Base-by-base conservation (phyloP, 2,888 invertebrate genomes). In the Gryllus longicercus region DNA sequence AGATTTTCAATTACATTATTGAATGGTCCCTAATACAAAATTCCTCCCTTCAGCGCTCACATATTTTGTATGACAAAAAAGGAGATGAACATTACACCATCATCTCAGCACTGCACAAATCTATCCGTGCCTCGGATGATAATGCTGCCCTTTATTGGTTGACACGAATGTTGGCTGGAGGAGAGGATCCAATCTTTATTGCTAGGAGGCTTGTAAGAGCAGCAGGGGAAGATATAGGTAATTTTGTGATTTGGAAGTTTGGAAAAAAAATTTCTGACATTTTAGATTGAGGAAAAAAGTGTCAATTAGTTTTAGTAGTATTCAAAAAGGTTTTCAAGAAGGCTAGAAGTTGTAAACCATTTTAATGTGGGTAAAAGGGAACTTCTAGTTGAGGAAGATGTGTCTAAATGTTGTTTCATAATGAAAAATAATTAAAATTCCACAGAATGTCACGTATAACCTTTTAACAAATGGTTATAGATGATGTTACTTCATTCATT, bases 71-170 rank as follows among this genome's bases (percentile, higher is more conserved):
- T 86, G 95, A 95, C 85, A 90, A 91, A 80, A 90, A 91, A 86
- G 95, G 95, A 12, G 95, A 95, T 78, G 94, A 95, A 85, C 95
- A 95, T 87, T 95, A 95, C 86, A 94, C 95, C 86, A 91, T 91
- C 74, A 92, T 94, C 84, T 95, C 95, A 2, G 95, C 95, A 0
- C 88, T 95, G 83, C 95, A 95, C 85, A 95, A 96, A 87, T 93
- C 95, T 0, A 92, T 96, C 79, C 89, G 95, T 83, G 95, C 95
- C 0, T 91, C 94, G 23, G 93, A 95, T 86, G 93, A 91, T 82
- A 94, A 93, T 86, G 95, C 95, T 2, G 91, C 95, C 18, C 86
- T 96, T 74, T 95, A 95, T 85, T 96, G 95, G 95, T 89, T 94
- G 3, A 91, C 94, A 2, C 89, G 95, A 82, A 95, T 95, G 90